phyloP scores from a whole-genome alignment of 2,888 invertebrate species.

The Phortica magna region DNA sequence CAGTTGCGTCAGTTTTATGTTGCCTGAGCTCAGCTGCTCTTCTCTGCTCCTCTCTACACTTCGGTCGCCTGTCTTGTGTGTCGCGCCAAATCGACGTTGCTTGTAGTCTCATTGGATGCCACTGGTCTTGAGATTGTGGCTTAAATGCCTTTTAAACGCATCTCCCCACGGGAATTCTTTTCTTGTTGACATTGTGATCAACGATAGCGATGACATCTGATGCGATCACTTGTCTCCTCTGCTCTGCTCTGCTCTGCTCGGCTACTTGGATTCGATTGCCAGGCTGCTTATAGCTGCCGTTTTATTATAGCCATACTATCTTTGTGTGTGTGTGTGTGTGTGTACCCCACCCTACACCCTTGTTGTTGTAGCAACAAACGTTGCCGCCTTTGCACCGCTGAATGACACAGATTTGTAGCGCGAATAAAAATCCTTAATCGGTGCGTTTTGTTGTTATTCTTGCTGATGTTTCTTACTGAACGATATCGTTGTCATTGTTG shows the following conservation, averaged over 20 bases:
- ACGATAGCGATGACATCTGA: constrained; percentile 72
- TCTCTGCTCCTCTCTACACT: background rate
- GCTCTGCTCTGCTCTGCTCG: background rate
- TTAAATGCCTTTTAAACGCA: constrained; percentile 71
- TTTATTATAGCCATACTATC: too few species aligned
- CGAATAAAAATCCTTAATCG: constrained; percentile 35
- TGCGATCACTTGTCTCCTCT: constrained; percentile 65
- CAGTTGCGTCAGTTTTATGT: background rate
- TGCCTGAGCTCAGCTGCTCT: constrained; percentile 28
- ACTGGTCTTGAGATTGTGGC: constrained; percentile 66
- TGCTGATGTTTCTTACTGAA: background rate
- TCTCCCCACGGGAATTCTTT: constrained; percentile 68
- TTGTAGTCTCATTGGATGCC: constrained; percentile 40
- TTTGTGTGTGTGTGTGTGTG: too few species aligned
- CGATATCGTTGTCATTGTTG: background rate
- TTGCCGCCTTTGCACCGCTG: background rate
- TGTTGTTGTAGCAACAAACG: background rate
- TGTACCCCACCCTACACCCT: background rate
- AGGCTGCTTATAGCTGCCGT: too few species aligned
- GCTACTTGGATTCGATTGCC: background rate
- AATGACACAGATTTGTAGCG: constrained; percentile 35
- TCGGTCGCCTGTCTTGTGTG: constrained; percentile 34
- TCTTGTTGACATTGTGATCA: constrained; percentile 71
- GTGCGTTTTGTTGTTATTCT: constrained; percentile 26
- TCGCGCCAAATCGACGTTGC: constrained; percentile 24